phyloP scores from a whole-genome alignment of 2,797 vertebrate species.

The Pterois miles region DNA sequence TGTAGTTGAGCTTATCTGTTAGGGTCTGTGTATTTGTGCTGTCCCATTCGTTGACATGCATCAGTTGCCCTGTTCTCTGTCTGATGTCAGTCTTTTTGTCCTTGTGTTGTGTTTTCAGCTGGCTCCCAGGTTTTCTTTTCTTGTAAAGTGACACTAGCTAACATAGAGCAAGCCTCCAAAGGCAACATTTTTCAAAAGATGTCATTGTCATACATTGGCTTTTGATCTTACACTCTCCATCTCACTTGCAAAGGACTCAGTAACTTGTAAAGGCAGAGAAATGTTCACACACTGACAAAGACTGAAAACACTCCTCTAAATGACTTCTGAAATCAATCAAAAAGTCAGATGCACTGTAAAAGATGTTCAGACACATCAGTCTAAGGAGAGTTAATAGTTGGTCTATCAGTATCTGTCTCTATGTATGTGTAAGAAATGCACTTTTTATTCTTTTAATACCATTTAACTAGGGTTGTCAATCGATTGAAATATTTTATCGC shows the following conservation, averaged over 20 bases:
- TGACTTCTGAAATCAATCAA: neutral
- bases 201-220: conserved; percentile 56
- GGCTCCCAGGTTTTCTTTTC: conserved; percentile 36
- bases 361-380: neutral
- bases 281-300: conserved; percentile 36
- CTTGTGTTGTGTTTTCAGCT: conserved; percentile 32
- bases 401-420: neutral
- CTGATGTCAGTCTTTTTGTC: conserved; percentile 38
- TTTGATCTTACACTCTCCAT: conserved; percentile 50
- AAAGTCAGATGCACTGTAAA: neutral
- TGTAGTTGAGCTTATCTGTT: neutral
- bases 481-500: too few species aligned
- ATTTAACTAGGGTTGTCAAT: neutral
- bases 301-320: conserved; percentile 1
- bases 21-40: conserved; percentile 7
- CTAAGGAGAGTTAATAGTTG: neutral
- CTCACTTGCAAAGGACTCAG: conserved; percentile 28
- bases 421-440: neutral
- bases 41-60: conserved; percentile 1
- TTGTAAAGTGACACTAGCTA: conserved; percentile 61
- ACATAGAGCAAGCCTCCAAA: conserved; percentile 53
- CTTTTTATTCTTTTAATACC: neutral
- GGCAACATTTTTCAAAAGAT: conserved; percentile 52
- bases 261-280: conserved; percentile 30
- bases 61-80: conserved; percentile 30